Evolutionary conservation across 1,140 invertebrate species (phyloP).

Genomic region (Bombus difficillimus): DNA sequence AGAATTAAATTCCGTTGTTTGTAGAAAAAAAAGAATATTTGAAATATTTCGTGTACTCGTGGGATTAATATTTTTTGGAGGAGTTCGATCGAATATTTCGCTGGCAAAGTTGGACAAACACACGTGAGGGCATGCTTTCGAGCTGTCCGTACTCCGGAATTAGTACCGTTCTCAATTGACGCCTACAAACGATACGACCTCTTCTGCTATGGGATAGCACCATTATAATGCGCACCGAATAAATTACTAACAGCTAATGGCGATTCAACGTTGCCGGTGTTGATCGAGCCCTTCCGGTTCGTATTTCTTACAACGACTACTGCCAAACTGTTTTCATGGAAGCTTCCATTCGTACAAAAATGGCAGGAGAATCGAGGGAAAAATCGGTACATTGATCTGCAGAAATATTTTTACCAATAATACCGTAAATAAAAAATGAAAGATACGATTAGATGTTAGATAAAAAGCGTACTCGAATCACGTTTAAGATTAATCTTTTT

Average conservation of each 20-base stretch:
- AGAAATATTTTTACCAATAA: too few relatives aligned
- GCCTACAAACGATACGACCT: conserved; percentile 49
- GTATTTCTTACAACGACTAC: conserved; percentile 39
- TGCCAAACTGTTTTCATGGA: background rate
- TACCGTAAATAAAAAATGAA: too few relatives aligned
- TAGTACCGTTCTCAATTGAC: conserved; percentile 57
- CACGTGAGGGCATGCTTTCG: conserved; percentile 15
- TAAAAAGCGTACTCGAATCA: too few relatives aligned
- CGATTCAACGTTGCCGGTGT: conserved; percentile 50
- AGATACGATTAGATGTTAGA: too few relatives aligned
- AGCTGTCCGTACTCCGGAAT: conserved; percentile 27
- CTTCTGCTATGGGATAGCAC: conserved; percentile 54
- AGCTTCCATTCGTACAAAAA: background rate
- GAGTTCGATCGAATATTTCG: background rate
- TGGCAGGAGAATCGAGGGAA: too few relatives aligned
- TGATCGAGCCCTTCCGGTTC: conserved; percentile 64
- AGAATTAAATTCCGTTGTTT: background rate
- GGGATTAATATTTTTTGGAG: background rate
- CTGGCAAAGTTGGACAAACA: background rate
- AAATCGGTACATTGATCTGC: too few relatives aligned
- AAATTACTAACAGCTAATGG: conserved; percentile 61
- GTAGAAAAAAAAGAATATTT: background rate
- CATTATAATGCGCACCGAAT: conserved; percentile 61
- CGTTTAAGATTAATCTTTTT: too few relatives aligned
- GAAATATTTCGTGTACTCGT: background rate